Evolutionary conservation across 2,888 invertebrate species (phyloP).

Genomic region (Apamea crenata): DNA sequence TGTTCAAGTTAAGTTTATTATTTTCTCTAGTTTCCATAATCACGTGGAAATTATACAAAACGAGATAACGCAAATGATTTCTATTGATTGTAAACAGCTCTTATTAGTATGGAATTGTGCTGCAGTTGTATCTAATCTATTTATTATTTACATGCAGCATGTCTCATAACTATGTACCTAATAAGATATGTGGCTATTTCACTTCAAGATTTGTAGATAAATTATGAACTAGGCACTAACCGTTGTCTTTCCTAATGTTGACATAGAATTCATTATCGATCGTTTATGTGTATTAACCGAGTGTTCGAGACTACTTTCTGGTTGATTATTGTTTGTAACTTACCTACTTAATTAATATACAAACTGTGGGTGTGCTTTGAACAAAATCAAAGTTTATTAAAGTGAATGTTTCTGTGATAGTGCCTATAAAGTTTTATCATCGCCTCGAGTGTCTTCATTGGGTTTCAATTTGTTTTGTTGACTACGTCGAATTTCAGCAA

Average conservation of each 20-base stretch:
- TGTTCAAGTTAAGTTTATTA: background rate
- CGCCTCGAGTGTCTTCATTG: slow-evolving; percentile 15
- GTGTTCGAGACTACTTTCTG: slow-evolving; percentile 1
- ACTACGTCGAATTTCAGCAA: background rate
- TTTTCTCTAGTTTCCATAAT: background rate
- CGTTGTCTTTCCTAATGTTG: slow-evolving; percentile 23
- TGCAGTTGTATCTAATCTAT: background rate
- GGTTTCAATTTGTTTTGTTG: background rate
- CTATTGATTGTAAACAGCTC: slow-evolving; percentile 4
- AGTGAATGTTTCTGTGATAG: slow-evolving; percentile 23
- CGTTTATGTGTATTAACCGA: background rate
- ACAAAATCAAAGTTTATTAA: background rate
- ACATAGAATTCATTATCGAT: slow-evolving; percentile 21
- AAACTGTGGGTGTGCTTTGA: background rate
- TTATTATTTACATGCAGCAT: slow-evolving; percentile 20
- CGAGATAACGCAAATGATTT: background rate
- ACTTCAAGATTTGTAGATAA: slow-evolving; percentile 17
- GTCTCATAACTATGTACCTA: slow-evolving; percentile 2
- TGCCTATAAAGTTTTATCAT: slow-evolving; percentile 23
- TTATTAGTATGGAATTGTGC: slow-evolving; percentile 6
- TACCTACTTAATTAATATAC: background rate
- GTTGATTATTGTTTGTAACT: slow-evolving; percentile 37
- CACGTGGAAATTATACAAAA: slow-evolving; percentile 14
- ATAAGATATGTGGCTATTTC: slow-evolving; percentile 30
- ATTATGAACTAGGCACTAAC: slow-evolving; percentile 12